A percentile compares a stretch with the other conserved stretches of the same genome.
Conservation (phyloP, 1,140 invertebrate genomes). For the Drosophila azteca region DNA sequence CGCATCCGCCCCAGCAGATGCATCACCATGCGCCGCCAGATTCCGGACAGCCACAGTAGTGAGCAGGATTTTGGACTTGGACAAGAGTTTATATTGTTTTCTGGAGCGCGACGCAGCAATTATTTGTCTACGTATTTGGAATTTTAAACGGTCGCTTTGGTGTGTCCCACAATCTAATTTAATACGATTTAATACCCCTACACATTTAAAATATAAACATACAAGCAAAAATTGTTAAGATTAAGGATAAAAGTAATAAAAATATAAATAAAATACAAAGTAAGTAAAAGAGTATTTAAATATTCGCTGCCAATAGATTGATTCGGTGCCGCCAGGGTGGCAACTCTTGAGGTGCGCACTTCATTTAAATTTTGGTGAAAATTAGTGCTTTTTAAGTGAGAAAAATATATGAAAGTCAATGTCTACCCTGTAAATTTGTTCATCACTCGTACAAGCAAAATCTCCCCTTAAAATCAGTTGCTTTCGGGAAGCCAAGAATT, state of each 20-base stretch:
- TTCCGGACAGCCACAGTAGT: conserved; percentile 31
- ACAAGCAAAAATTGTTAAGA: conserved; percentile 36
- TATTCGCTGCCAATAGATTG: no score
- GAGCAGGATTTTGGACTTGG: conserved; percentile 7
- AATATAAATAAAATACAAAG: conserved; percentile 15
- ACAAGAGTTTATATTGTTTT: background rate
- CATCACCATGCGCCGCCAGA: conserved; percentile 9
- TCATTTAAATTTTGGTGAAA: no score
- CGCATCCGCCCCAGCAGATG: conserved; percentile 5
- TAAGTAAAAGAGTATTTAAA: background rate
- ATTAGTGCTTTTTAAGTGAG: no score
- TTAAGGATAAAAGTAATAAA: conserved; percentile 35
- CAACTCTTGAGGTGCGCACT: no score
- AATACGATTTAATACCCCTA: background rate
- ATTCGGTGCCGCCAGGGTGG: no score
- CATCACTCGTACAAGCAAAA: background rate
- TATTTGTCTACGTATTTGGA: background rate
- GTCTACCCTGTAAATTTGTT: no score
- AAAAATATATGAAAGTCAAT: no score
- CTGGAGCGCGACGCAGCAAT: background rate
- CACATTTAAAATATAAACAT: conserved; percentile 18
- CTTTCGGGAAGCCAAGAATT: background rate
- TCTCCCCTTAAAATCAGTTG: background rate
- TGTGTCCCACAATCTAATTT: conserved; percentile 8
- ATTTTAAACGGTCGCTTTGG: background rate